Conservation (phyloP, 2,888 invertebrate species). For the Parapristionchus giblindavisi region DNA sequence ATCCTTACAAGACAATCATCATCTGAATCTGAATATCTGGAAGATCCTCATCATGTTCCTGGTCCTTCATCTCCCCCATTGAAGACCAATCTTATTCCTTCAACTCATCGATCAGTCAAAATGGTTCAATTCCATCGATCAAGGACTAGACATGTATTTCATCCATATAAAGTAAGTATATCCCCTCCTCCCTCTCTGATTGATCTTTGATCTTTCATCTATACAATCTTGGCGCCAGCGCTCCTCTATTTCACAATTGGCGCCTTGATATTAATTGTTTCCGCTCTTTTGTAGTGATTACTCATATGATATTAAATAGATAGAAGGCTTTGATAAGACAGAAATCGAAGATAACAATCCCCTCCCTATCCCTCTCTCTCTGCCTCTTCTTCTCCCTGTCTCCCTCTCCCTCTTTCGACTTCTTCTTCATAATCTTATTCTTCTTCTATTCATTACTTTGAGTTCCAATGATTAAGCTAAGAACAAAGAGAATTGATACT, state of each 20-base stretch:
- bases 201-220: background rate
- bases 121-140: conserved; percentile 49
- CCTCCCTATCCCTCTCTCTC: conserved; percentile 3
- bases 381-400: background rate
- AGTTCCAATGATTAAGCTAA: background rate
- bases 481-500: background rate
- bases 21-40: background rate
- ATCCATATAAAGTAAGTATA: conserved; percentile 47
- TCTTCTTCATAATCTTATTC: background rate
- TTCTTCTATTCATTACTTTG: background rate
- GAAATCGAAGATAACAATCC: background rate
- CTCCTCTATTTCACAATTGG: background rate
- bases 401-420: background rate
- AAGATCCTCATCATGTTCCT: conserved; percentile 10
- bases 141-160: conserved; percentile 53
- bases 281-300: background rate
- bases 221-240: background rate
- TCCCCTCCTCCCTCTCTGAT: background rate
- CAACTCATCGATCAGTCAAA: conserved; percentile 37
- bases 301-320: no score
- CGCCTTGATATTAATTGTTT: background rate
- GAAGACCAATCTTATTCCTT: background rate
- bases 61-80: conserved; percentile 8
- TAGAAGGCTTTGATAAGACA: background rate
- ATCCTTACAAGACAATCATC: background rate